Evolutionary conservation across 1,140 invertebrate genomes (phyloP).

Genomic region (Agrypnia vestita): DNA sequence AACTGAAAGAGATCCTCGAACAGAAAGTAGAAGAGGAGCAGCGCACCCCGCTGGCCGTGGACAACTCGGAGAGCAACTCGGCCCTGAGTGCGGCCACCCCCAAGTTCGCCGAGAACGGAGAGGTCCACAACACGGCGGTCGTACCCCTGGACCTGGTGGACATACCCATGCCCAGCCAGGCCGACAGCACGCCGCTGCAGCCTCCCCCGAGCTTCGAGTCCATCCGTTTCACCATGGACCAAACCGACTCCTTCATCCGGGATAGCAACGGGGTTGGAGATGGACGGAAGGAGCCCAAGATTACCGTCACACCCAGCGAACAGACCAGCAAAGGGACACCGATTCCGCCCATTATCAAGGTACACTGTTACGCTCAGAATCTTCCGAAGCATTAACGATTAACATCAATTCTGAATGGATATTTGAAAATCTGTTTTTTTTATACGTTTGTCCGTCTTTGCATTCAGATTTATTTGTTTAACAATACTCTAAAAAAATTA

Average conservation of each 20-base stretch:
- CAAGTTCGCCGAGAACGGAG: conserved; percentile 64
- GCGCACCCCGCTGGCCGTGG: conserved; percentile 44
- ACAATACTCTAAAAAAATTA: no score
- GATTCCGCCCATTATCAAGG: conserved; percentile 54
- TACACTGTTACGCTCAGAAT: conserved; percentile 6
- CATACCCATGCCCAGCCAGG: conserved; percentile 75
- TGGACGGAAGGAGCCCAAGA: conserved; percentile 58
- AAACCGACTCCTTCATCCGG: conserved; percentile 54
- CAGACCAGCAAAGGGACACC: conserved; percentile 58
- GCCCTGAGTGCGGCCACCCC: conserved; percentile 46
- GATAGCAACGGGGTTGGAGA: conserved; percentile 58
- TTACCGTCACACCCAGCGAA: conserved; percentile 60
- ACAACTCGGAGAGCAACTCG: conserved; percentile 60
- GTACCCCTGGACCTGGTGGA: conserved; percentile 75
- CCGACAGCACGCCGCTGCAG: conserved; percentile 52
- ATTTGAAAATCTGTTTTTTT: no score
- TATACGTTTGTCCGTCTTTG: no score
- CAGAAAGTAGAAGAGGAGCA: conserved; percentile 72
- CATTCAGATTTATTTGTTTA: no score
- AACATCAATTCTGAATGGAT: no score
- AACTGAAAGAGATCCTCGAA: conserved; percentile 78
- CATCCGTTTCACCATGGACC: conserved; percentile 60
- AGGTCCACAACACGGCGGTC: conserved; percentile 56
- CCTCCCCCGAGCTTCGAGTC: conserved; percentile 64
- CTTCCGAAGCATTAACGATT: no score